Conservation (phyloP, 2,113 vertebrate genomes). For the Tychaedon coryphoeus region DNA sequence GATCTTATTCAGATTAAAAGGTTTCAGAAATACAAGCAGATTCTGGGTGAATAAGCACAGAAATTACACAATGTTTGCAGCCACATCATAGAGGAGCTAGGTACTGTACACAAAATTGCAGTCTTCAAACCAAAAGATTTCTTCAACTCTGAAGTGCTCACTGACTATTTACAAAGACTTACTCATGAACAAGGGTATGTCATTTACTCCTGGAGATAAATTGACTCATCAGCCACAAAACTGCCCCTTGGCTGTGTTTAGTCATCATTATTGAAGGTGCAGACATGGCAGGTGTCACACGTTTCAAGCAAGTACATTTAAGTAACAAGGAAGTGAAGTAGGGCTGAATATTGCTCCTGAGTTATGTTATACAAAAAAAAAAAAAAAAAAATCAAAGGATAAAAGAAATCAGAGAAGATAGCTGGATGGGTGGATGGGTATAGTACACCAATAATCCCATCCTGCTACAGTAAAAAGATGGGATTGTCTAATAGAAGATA, state of each 20-base stretch:
- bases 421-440: background rate
- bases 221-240: slow-evolving; percentile 11
- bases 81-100: background rate
- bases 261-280: background rate
- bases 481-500: background rate
- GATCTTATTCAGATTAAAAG: background rate
- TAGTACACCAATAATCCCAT: background rate
- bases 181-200: background rate
- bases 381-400: background rate
- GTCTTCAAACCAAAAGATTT: background rate
- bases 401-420: background rate
- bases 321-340: background rate
- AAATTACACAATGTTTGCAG: background rate
- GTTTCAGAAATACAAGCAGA: background rate
- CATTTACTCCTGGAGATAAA: background rate
- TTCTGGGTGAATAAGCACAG: background rate
- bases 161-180: background rate
- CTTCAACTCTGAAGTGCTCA: background rate
- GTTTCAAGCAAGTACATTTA: background rate
- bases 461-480: background rate
- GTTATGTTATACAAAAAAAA: background rate
- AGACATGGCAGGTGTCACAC: background rate
- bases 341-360: background rate
- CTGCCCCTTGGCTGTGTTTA: slow-evolving; percentile 8
- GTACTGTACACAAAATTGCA: background rate